Base-by-base conservation (phyloP, 2,888 invertebrate species). In the Oscheius sp. region DNA sequence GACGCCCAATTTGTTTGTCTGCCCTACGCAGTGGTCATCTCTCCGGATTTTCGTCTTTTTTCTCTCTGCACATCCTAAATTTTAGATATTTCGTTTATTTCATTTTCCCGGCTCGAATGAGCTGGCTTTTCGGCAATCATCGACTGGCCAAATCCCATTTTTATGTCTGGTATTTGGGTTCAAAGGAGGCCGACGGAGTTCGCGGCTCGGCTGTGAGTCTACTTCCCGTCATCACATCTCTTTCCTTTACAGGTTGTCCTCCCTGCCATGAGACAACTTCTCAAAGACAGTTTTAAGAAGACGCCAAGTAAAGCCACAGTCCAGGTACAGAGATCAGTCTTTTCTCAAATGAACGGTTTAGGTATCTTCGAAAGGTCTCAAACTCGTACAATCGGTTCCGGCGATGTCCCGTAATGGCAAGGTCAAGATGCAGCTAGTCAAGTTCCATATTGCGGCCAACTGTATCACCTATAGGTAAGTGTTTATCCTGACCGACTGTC, bases 401-500 rank as follows among this genome's bases (percentile, higher is more conserved):
- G 83, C 82, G 52, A 79, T 84, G 82, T 83, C 81, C 27, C 81
- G 89, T 70, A 89, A 89, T 63, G 86, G 86, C 59, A 87, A 88
- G 73, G 85, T 87, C 66, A 88, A 89, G 73, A 87, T 88, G 74
- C 90, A 90, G 76, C 88, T 94, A 46, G 94, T 96, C 85, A 96
- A 95, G 90, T 96, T 96, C 89, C 93, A 95, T 90, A 95, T 96
- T 79, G 95, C 95, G 0, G 94, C 95, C 89, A 94, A 95, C 90
- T 94, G 95, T 88, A 93, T 96, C 89, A 94, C 96, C 58, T 95
- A 81, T 45, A 80, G 81, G 81, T 81, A 21, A 29, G 27, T 13
- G n/a, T 16, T 59, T 13, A 13, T 21, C 29, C 16, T 23, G 18
- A 2, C 1, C 41, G 25, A 18, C 5, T 12, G 16, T 5, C 6